A percentile compares a stretch with the other conserved stretches of the same genome.
phyloP scores from a whole-genome alignment of 2,797 vertebrate species.

The Mus minutoides region DNA sequence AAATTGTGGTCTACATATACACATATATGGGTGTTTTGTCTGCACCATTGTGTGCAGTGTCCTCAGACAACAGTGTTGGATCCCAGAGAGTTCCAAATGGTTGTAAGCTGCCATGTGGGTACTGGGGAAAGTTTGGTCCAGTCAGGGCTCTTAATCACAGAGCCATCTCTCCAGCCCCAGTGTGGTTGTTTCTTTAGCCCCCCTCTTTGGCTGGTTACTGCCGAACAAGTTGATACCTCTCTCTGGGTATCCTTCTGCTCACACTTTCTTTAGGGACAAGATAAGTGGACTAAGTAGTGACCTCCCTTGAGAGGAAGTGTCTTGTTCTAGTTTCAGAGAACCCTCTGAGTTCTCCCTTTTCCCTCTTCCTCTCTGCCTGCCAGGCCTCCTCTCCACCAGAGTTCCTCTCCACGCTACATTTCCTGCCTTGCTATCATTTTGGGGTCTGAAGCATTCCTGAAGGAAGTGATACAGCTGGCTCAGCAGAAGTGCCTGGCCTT shows the following conservation, averaged over 20 bases:
- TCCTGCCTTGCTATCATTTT: slow-evolving; percentile 8
- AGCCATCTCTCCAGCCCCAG: neutral
- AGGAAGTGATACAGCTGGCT: slow-evolving; percentile 25
- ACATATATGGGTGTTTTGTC: neutral
- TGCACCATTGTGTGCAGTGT: neutral
- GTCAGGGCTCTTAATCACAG: neutral
- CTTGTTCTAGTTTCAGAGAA: slow-evolving; percentile 41
- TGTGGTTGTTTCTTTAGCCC: slow-evolving; percentile 6
- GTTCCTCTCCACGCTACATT: neutral
- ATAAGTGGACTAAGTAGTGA: slow-evolving; percentile 52
- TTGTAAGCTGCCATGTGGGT: neutral
- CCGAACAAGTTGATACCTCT: slow-evolving; percentile 3
- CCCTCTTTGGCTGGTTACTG: neutral
- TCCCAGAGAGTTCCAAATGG: neutral
- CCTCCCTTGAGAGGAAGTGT: slow-evolving; percentile 57
- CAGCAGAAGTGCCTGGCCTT: neutral
- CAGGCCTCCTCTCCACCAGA: neutral
- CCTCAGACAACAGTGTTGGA: neutral
- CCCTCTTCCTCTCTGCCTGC: neutral
- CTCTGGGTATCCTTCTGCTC: slow-evolving; percentile 10
- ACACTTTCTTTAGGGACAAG: slow-evolving; percentile 49
- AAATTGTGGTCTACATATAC: neutral
- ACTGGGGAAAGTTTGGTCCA: neutral
- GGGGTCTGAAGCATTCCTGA: slow-evolving; percentile 39
- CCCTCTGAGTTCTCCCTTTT: neutral